Base-by-base conservation (phyloP, 2,888 invertebrate genomes). In the Eupithecia insigniata region DNA sequence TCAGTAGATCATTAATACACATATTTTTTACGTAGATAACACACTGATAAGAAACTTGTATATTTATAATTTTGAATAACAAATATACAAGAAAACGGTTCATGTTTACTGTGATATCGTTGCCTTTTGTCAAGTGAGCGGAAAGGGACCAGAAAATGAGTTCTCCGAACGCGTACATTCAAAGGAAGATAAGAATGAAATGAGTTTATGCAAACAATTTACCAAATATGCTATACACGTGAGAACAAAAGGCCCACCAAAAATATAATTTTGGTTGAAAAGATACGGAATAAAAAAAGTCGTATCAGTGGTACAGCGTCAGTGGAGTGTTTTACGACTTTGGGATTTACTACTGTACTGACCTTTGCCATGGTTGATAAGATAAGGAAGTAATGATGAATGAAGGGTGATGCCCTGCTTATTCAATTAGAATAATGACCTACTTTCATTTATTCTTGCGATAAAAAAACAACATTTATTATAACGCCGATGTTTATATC, bases 161-260 rank as follows among this genome's bases (percentile, higher is more conserved):
- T 81, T 82, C 81, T 81, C 81, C 76, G 75, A 82, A 80, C 81
- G 81, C 79, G 79, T 80, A 79, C 77, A 78, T 81, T 78, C 82
- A 84, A 83, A 82, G 83, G 78, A 74, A 82, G 83, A 87, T 86
- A 84, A 84, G 82, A 85, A 83, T 80, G 75, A 79, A 79, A 83
- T 78, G 81, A 83, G 82, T 83, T 83, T 84, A 83, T 80, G 83
- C 82, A 85, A 84, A 86, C 83, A 82, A 78, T 79, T 82, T 84
- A 80, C 73, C 78, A 78, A 68, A 75, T 68, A 75, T 75, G 75
- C 66, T 79, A 80, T 81, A 80, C 74, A 80, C 77, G 79, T 75
- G 75, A 64, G 74, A 75, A 80, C 78, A 79, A 79, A 83, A 79
- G 75, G 26, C 46, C 32, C 22, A 64, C 10, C 34, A 61, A 76